Conservation (phyloP, 2,113 vertebrate genomes). For the Gadus chalcogrammus region DNA sequence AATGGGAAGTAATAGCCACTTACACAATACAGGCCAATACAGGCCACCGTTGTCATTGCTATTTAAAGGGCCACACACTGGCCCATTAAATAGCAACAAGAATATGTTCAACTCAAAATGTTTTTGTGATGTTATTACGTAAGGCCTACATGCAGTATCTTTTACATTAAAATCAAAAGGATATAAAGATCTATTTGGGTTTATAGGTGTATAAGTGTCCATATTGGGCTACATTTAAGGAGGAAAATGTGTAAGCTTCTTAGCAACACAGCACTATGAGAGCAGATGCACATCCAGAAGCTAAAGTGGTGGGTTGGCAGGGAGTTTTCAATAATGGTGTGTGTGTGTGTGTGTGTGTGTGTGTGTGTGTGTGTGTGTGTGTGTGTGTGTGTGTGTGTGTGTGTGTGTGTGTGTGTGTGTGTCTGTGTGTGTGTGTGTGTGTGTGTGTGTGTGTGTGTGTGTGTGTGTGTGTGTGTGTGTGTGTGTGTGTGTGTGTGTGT, state of each 20-base stretch:
- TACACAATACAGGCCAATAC: no score
- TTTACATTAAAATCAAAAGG: no score
- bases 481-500: conserved; percentile 7
- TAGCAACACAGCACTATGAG: conserved; percentile 19
- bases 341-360: conserved; percentile 1
- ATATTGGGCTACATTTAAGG: no score
- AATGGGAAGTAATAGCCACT: no score
- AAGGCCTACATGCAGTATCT: no score
- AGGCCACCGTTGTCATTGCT: no score
- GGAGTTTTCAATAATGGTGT: conserved; percentile 15
- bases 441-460: conserved; percentile 1
- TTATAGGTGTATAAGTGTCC: no score
- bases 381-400: conserved; percentile 2
- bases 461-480: conserved; percentile 10
- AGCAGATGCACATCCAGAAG: conserved; percentile 44
- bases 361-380: conserved; percentile 8
- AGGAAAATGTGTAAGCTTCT: conserved; percentile 10
- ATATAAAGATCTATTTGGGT: no score
- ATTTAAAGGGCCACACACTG: no score
- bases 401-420: conserved; percentile 8
- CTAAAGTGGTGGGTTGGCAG: conserved; percentile 33
- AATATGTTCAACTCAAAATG: no score
- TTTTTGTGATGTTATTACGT: no score
- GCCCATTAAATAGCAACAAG: no score
- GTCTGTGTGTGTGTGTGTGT: conserved; percentile 6